phyloP scores from a whole-genome alignment of 2,113 vertebrate species.

The Otolemur garnettii region DNA sequence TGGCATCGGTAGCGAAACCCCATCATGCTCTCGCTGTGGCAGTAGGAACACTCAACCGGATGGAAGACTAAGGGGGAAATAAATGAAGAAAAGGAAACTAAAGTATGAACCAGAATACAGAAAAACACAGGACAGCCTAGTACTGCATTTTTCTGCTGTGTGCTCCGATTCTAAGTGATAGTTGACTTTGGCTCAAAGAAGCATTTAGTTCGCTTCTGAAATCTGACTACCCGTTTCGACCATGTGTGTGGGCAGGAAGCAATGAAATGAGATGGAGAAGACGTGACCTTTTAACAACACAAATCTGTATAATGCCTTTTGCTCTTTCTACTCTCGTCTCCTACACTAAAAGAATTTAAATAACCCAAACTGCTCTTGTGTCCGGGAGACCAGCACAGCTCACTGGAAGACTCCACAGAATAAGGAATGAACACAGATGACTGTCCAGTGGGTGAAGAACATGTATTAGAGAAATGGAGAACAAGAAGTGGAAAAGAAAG shows the following conservation, averaged over 20 bases:
- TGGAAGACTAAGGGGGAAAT: slow-evolving; percentile 94
- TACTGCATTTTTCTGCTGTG: background rate
- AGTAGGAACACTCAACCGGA: slow-evolving; percentile 99
- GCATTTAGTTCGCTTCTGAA: background rate
- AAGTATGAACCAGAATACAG: slow-evolving; percentile 27
- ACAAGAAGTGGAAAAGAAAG: background rate
- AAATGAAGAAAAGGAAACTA: background rate
- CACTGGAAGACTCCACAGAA: background rate
- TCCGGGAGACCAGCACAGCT: slow-evolving; percentile 38
- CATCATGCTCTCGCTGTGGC: slow-evolving; percentile 99
- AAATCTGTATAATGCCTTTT: background rate
- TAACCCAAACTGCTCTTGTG: slow-evolving; percentile 15
- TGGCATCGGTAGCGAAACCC: slow-evolving; percentile 99
- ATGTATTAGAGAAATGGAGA: background rate
- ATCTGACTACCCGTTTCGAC: background rate
- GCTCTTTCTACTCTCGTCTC: background rate
- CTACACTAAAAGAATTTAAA: slow-evolving; percentile 53
- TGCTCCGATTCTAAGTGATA: background rate
- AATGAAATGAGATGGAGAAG: background rate
- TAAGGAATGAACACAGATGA: background rate
- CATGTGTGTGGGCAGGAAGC: background rate
- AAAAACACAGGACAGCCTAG: background rate
- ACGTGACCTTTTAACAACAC: background rate
- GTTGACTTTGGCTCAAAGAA: fast-evolving
- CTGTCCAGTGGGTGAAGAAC: background rate